Evolutionary conservation across 2,888 invertebrate genomes (phyloP), one percentile per base, ranked within the genome.

Genomic region (Callimorpha dominula): DNA sequence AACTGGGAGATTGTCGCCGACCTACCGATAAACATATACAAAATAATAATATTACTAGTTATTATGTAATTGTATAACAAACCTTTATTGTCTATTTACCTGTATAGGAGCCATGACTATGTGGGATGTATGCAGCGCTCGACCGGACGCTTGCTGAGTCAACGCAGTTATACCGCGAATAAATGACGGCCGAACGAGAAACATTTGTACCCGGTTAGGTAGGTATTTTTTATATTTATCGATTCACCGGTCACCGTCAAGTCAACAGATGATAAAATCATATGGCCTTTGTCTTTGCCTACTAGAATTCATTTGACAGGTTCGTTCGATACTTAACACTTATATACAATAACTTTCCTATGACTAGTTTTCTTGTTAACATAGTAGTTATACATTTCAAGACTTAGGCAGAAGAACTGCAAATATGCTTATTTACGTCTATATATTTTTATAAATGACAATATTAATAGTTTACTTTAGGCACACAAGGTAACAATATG

Each of bases 1-100:
- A 42, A 94, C 94, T 1, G 99, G 99, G 79, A 99, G 85, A 77
- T 96, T 96, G 87, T 99, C 98, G 84, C 99, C 99, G 90, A 98
- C 97, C 99, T 99, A 87, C 65, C 87, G 90, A 69, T 76, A 77
- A 71, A 77, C 68, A 54, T 78, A 74, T 43, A 64, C 57, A 71
- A 74, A 74, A 78, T 78, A 78, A 57, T 11, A 43, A 62, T 4
- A 14, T 42, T 20, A 54, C n/a, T n/a, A 46, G 31, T 54, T 40
- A 62, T 62, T 94, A 93, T 87, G 82, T 92, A 93, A 92, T 89
- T 85, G 60, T 43, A 72, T 40, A 12, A 67, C 49, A 73, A 50
- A 31, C 31, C 12, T 31, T 4, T 46, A 75, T 50, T 63, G 50
- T 15, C 11, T 64, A 71, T 62, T 79, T 90, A 96, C 96, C 93